Evolutionary conservation across 2,888 invertebrate species (phyloP).

Genomic region (Troilus luridus): DNA sequence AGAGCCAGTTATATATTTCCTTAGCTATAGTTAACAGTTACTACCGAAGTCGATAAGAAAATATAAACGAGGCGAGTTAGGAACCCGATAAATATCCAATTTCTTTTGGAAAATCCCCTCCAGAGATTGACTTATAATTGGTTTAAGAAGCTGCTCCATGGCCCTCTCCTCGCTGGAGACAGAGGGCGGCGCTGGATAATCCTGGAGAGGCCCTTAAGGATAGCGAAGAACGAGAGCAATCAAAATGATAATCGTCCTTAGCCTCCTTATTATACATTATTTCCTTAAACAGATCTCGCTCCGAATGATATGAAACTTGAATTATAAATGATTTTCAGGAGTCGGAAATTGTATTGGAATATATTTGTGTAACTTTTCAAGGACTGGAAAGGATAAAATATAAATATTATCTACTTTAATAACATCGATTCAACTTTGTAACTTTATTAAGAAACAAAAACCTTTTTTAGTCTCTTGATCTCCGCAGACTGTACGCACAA

Average conservation of each 20-base stretch:
- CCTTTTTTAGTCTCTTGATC: no score
- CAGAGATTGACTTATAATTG: conserved; percentile 37
- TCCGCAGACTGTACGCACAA: no score
- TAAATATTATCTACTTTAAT: no score
- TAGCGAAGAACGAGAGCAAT: neutral
- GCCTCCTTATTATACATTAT: conserved; percentile 12
- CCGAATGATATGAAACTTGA: neutral
- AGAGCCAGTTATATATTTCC: neutral
- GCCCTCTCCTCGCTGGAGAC: neutral
- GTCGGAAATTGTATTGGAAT: neutral
- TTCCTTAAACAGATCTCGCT: neutral
- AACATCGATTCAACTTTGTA: no score
- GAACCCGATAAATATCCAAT: conserved; percentile 21
- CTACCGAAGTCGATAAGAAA: neutral
- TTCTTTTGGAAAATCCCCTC: conserved; percentile 13
- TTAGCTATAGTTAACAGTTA: neutral
- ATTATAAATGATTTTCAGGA: neutral
- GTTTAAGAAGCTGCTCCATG: neutral
- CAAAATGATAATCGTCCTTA: neutral
- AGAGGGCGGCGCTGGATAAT: neutral
- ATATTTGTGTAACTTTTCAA: neutral
- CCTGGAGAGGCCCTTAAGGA: neutral
- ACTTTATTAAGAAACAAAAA: no score
- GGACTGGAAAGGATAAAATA: no score
- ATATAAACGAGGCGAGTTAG: neutral